Percentiles rank a stretch among this genome's conserved stretches.
Conservation (phyloP, 2,113 vertebrate species). For the Festucalex cinctus region DNA sequence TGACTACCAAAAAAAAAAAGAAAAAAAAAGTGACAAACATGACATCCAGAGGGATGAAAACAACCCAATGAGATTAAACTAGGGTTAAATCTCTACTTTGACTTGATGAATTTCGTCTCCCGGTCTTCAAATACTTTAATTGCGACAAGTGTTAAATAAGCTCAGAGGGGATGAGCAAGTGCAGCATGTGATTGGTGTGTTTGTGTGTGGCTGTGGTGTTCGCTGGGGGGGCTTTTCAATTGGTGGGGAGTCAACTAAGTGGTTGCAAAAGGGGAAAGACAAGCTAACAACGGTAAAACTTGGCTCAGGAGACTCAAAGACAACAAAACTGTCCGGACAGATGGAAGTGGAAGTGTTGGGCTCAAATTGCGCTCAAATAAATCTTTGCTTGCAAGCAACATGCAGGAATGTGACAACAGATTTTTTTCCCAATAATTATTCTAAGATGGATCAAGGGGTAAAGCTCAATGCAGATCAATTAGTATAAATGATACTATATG, state of each 20-base stretch:
- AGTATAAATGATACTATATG: no score
- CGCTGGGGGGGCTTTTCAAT: no score
- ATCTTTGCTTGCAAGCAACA: background rate
- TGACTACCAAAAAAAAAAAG: background rate
- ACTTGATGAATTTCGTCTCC: background rate
- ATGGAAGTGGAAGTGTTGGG: background rate
- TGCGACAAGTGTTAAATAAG: background rate
- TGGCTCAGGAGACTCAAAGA: background rate
- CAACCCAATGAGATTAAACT: background rate
- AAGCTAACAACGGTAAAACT: background rate
- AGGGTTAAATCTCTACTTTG: background rate
- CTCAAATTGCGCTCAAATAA: no score
- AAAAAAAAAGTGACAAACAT: background rate
- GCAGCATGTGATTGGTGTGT: background rate
- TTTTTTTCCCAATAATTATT: no score
- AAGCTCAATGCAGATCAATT: no score
- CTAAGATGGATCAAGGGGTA: no score
- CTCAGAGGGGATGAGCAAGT: background rate
- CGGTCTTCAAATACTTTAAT: no score
- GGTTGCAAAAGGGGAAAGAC: background rate
- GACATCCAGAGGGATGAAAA: conserved; percentile 1
- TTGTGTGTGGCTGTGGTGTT: background rate
- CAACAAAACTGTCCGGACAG: background rate
- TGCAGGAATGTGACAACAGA: background rate
- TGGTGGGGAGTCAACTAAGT: background rate